phyloP scores from a whole-genome alignment of 2,888 invertebrate species.

The Scrobipalpa costella region DNA sequence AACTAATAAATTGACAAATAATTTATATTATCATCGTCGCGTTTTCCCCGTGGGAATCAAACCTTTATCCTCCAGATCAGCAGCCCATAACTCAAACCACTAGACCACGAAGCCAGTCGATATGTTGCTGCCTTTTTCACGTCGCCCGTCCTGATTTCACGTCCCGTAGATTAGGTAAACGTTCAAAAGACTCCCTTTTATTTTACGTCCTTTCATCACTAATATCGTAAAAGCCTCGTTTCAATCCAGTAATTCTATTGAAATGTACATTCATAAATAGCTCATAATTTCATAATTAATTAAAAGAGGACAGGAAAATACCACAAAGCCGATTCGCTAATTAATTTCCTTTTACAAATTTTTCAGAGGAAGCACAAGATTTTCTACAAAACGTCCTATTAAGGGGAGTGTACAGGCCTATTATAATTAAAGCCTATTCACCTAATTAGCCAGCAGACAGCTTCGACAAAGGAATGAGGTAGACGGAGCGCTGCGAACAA shows the following conservation, averaged over 20 bases:
- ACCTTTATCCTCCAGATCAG: no score
- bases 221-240: neutral
- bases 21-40: no score
- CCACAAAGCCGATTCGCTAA: slow-evolving; percentile 26
- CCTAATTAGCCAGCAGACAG: slow-evolving; percentile 51
- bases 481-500: no score
- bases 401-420: slow-evolving; percentile 43
- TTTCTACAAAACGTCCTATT: slow-evolving; percentile 38
- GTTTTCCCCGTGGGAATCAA: no score
- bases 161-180: neutral
- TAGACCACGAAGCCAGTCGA: no score
- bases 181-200: neutral
- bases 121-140: no score
- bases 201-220: neutral
- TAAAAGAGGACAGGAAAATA: slow-evolving; percentile 5
- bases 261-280: neutral
- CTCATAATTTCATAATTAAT: slow-evolving; percentile 5
- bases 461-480: slow-evolving; percentile 23
- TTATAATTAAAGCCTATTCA: slow-evolving; percentile 49
- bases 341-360: slow-evolving; percentile 30
- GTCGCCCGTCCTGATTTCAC: neutral
- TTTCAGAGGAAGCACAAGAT: slow-evolving; percentile 29
- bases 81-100: no score
- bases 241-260: neutral
- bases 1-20: no score